phyloP scores from a whole-genome alignment of 1,140 invertebrate species.

The Trichoplusia ni region DNA sequence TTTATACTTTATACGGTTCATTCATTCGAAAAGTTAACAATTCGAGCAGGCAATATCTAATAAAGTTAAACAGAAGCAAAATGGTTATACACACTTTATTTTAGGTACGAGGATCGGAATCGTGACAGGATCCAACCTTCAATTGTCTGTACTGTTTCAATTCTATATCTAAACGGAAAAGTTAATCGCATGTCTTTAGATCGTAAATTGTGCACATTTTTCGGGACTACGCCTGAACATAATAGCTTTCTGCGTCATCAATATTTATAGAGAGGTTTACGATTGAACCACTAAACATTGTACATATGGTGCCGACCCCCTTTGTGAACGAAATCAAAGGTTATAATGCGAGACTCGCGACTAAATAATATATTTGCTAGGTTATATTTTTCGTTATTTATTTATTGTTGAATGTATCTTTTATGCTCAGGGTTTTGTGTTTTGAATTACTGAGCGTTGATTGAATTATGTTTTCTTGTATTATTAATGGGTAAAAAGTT shows the following conservation, averaged over 20 bases:
- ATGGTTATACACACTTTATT: too few relatives aligned
- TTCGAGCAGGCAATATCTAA: too few relatives aligned
- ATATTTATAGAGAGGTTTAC: constrained; percentile 68
- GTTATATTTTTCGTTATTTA: constrained; percentile 4
- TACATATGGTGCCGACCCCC: constrained; percentile 41
- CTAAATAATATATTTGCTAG: constrained; percentile 24
- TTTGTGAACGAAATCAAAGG: constrained; percentile 38
- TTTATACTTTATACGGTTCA: too few relatives aligned
- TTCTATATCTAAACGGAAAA: constrained; percentile 46
- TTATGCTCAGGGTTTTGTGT: neutral
- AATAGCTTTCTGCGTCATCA: constrained; percentile 66
- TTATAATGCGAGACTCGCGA: constrained; percentile 27
- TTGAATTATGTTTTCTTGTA: neutral
- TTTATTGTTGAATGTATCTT: neutral
- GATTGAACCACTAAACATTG: constrained; percentile 53
- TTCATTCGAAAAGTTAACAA: too few relatives aligned
- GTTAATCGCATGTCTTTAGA: constrained; percentile 68
- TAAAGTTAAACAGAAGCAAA: too few relatives aligned
- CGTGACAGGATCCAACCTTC: neutral
- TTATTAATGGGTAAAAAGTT: too few relatives aligned
- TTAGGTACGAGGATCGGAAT: neutral
- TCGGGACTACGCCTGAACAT: constrained; percentile 63
- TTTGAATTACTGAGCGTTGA: neutral
- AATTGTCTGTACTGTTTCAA: constrained; percentile 6
- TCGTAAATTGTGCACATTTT: constrained; percentile 68